phyloP scores from a whole-genome alignment of 2,888 invertebrate species.

The Tanytarsus gracilentus region DNA sequence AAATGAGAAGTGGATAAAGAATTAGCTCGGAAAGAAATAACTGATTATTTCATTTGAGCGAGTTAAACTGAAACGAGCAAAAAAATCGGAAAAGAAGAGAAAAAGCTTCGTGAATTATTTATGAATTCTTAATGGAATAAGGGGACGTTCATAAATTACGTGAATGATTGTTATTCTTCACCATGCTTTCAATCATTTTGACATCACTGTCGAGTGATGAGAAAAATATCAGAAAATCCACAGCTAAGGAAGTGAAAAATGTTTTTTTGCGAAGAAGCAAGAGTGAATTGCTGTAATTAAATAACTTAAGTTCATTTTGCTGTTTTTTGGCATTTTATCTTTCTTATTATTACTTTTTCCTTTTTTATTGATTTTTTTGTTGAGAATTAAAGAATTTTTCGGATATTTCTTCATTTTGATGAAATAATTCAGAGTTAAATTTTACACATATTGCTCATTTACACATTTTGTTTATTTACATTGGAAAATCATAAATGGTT shows the following conservation, averaged over 20 bases:
- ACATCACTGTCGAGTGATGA: not conserved
- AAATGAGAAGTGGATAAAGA: too few relatives aligned
- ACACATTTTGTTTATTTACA: constrained; percentile 26
- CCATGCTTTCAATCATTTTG: not conserved
- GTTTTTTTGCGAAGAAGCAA: too few relatives aligned
- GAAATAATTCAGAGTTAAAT: constrained; percentile 24
- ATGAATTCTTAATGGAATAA: constrained; percentile 31
- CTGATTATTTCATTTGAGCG: not conserved
- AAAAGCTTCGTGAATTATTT: constrained; percentile 32
- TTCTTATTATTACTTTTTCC: not conserved
- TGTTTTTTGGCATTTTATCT: constrained; percentile 2
- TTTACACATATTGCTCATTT: constrained; percentile 28
- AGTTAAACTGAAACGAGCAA: not conserved
- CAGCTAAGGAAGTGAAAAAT: not conserved
- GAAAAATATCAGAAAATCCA: not conserved
- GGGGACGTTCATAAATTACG: constrained; percentile 13
- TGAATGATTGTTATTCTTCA: not conserved
- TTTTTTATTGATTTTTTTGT: constrained; percentile 14
- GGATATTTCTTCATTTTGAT: not conserved
- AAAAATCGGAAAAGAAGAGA: not conserved
- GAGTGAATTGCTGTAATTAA: constrained; percentile 27
- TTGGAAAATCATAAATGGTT: too few relatives aligned
- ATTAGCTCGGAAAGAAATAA: not conserved
- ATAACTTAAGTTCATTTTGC: not conserved
- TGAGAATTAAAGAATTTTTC: not conserved